phyloP scores from a whole-genome alignment of 1,140 invertebrate species.

The Stegodyphus dumicola region DNA sequence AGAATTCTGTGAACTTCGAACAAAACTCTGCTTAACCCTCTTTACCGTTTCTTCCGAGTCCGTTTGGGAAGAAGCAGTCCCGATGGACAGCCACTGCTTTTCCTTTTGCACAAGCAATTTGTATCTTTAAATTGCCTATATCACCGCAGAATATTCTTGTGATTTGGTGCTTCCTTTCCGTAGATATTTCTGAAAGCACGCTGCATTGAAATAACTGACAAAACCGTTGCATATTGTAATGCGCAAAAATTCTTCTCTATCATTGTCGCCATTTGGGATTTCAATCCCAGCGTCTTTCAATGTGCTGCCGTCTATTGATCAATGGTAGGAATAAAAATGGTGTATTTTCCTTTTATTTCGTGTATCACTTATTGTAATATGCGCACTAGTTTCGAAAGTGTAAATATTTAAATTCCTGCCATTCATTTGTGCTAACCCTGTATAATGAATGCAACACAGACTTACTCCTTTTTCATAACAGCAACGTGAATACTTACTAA shows the following conservation, averaged over 20 bases:
- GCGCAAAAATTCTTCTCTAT: not conserved
- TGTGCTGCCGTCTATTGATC: not conserved
- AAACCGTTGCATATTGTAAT: not conserved
- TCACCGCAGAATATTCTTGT: not conserved
- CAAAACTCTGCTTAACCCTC: no score
- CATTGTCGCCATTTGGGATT: slow-evolving; percentile 1
- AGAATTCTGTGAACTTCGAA: no score
- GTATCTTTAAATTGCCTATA: not conserved
- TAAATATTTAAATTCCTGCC: not conserved
- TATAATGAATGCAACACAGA: not conserved
- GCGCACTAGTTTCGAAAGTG: not conserved
- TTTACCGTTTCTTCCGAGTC: no score
- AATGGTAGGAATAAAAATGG: not conserved
- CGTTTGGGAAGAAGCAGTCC: no score
- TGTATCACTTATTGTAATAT: not conserved
- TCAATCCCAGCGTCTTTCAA: not conserved
- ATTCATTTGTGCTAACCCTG: not conserved
- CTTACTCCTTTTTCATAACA: not conserved
- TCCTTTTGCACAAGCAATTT: not conserved
- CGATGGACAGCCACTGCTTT: not conserved
- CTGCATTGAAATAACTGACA: not conserved
- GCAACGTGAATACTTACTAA: no score
- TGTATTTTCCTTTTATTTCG: not conserved
- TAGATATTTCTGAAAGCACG: not conserved
- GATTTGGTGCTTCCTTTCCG: slow-evolving; percentile 8